Percentiles rank a stretch among this genome's conserved stretches.
These are phyloP conservation scores for Eupristina koningsbergeri DNA, from an alignment of 1,140 invertebrate species.

Conservation along the genomic window DNA sequence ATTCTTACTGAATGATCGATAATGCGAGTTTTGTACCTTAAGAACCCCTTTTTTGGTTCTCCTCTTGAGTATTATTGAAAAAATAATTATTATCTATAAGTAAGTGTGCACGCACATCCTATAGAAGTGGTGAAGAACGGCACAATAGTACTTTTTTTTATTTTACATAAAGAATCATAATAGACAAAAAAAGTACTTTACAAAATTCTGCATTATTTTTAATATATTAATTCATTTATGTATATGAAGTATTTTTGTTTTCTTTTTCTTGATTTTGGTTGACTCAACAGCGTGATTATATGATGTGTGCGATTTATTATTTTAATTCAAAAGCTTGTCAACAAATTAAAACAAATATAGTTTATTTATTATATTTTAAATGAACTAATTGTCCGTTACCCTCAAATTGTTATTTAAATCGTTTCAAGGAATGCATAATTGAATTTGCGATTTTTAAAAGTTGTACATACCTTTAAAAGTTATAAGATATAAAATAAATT, in stretches of 20 bases:
- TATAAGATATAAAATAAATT: conserved; percentile 41
- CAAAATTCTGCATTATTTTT: background rate
- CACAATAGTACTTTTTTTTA: background rate
- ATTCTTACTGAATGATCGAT: conserved; percentile 39
- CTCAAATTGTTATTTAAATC: conserved; percentile 5
- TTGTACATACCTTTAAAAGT: conserved; percentile 48
- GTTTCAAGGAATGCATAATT: conserved; percentile 24
- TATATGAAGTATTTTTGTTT: conserved; percentile 6
- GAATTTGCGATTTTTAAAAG: conserved; percentile 40
- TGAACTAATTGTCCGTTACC: conserved; percentile 25
- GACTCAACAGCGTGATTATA: background rate
- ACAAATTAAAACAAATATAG: conserved; percentile 17
- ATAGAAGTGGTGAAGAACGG: background rate
- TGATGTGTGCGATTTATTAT: conserved; percentile 21
- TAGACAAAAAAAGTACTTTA: conserved; percentile 21
- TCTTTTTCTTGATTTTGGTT: conserved; percentile 3
- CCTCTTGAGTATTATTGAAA: conserved; percentile 45
- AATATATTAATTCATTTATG: conserved; percentile 32
- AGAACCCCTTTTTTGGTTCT: conserved; percentile 38
- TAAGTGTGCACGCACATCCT: conserved; percentile 18
- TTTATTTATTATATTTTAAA: conserved; percentile 38
- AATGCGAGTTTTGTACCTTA: conserved; percentile 60
- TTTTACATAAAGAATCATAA: background rate
- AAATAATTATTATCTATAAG: conserved; percentile 32
- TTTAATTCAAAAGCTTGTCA: background rate